Evolutionary conservation across 2,888 invertebrate species (phyloP), one percentile per base, ranked within the genome.

Genomic region (Brachylomia viminalis): DNA sequence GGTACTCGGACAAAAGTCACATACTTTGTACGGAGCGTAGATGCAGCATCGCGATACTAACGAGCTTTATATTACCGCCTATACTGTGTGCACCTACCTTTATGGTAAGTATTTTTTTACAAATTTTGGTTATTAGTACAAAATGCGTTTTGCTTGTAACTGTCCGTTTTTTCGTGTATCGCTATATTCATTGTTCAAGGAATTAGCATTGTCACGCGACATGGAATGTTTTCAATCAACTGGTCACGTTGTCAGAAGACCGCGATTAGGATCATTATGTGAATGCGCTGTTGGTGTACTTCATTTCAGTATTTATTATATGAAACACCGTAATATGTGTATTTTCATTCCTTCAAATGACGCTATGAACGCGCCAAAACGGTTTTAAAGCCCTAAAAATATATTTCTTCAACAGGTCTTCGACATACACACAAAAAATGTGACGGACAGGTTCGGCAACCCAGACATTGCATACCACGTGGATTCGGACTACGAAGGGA

Each of bases 1-100:
- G 98, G 92, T 98, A 98, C 93, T 98, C 98, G 0, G 98, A 98
- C 80, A 97, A 97, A 90, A 98, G 97, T 87, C 97, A 97, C 90
- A 97, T 97, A 42, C 97, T 98, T 90, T 99, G 98, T 92, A 98
- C 98, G 69, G 97, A 98, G 89, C 95, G 97, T 23, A 97, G 98
- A 74, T 99, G 99, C 91, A 97, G 97, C 82, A 95, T 97, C 80
- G 98, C 98, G 23, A 98, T 99, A 82, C 92, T 97, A 38, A 95
- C 97, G 80, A 98, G 98, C 87, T 98, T 98, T 92, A 91, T 98
- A 77, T 95, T 98, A 33, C 98, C 99, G 2, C 97, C 98, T 0
- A 95, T 99, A 79, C 97, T 99, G 77, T 99, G 99, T 93, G 97
- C 98, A 78, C 99, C 99, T 0, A 98, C 98, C 76, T 98, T 98